Conservation (phyloP, 2,888 invertebrate genomes). For the Isotomurus palustris region DNA sequence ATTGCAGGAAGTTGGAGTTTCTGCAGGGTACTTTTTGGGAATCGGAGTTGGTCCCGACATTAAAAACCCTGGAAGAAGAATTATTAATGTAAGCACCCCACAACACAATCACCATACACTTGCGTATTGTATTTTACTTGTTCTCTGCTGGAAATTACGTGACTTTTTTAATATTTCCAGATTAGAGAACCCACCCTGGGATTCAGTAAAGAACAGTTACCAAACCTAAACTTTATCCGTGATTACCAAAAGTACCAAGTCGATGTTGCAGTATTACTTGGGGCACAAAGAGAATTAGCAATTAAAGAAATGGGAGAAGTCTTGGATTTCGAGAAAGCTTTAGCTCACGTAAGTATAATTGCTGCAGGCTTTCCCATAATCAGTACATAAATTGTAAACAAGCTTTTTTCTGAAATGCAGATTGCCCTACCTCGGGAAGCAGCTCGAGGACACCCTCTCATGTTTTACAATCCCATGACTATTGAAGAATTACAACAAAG, state of each 20-base stretch:
- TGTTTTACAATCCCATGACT: constrained; percentile 54
- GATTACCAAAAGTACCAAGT: constrained; percentile 77
- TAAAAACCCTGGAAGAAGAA: constrained; percentile 75
- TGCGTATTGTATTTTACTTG: not conserved
- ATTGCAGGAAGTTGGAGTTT: constrained; percentile 73
- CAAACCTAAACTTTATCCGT: constrained; percentile 56
- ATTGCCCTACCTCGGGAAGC: constrained; percentile 82
- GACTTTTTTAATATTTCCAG: constrained; percentile 29
- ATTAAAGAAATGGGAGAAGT: constrained; percentile 68
- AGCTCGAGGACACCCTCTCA: constrained; percentile 62
- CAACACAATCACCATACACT: constrained; percentile 1
- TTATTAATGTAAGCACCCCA: constrained; percentile 68
- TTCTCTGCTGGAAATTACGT: not conserved
- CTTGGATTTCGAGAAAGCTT: constrained; percentile 78
- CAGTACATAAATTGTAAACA: not conserved
- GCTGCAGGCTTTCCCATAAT: not conserved
- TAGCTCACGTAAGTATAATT: constrained; percentile 73
- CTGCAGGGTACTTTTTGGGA: constrained; percentile 81
- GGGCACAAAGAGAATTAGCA: constrained; percentile 67
- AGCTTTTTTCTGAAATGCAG: constrained; percentile 51
- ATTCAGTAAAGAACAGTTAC: constrained; percentile 48
- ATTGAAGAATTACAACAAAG: constrained; percentile 50
- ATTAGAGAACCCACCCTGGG: constrained; percentile 49
- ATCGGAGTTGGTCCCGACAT: constrained; percentile 82
- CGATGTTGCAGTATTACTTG: constrained; percentile 76